Conservation (phyloP, 2,113 vertebrate genomes). For the Lanius ludovicianus region DNA sequence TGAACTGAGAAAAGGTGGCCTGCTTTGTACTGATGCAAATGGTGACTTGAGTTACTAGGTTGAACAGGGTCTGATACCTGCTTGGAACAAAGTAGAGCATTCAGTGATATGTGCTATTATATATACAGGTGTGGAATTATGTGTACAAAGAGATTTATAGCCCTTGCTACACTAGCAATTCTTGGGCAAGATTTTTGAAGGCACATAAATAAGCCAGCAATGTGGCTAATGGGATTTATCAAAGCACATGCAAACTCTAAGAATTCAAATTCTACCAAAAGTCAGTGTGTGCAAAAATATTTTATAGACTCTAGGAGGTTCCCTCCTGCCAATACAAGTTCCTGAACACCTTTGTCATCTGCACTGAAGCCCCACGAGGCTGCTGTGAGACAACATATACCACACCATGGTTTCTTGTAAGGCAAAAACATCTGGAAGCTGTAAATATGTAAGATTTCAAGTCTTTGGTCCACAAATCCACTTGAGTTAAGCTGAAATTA, state of each 20-base stretch:
- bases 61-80: not conserved
- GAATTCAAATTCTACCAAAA: not conserved
- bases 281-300: not conserved
- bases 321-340: not conserved
- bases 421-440: constrained; percentile 18
- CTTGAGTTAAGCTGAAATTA: not conserved
- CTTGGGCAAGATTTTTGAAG: not conserved
- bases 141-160: not conserved
- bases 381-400: not conserved
- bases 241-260: not conserved
- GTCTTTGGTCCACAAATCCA: not conserved
- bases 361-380: not conserved
- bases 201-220: not conserved
- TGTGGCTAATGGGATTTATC: not conserved
- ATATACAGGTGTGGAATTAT: not conserved
- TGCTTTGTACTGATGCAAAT: not conserved
- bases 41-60: not conserved
- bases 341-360: not conserved
- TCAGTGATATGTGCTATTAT: not conserved
- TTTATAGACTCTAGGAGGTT: not conserved
- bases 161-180: not conserved
- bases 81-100: not conserved
- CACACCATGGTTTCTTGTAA: not conserved
- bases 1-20: not conserved
- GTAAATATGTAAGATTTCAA: not conserved